These are phyloP conservation scores for Heliconius eleuchia DNA, from an alignment of 1,140 invertebrate species.

Conservation along the genomic window DNA sequence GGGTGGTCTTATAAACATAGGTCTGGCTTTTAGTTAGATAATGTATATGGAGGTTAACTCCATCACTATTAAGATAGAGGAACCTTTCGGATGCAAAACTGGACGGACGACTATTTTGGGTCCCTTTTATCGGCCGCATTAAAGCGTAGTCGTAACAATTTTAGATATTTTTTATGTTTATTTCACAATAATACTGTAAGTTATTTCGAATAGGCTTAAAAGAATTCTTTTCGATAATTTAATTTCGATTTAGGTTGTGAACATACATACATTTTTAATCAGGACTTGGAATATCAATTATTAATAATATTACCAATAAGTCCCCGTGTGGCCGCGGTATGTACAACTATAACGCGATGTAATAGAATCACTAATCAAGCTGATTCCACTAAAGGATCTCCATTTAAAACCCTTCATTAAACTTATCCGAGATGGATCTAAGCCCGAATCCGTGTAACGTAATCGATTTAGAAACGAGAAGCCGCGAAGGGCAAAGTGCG, in stretches of 20 bases:
- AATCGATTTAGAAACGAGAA: constrained; percentile 77
- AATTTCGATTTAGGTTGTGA: background rate
- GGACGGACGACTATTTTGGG: constrained; percentile 34
- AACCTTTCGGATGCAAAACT: constrained; percentile 45
- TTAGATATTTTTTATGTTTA: constrained; percentile 21
- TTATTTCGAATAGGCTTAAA: background rate
- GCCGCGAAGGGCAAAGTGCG: constrained; percentile 76
- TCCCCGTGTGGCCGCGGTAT: background rate
- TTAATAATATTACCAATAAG: background rate
- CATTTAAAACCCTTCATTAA: constrained; percentile 77
- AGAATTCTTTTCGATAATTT: background rate
- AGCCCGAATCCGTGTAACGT: constrained; percentile 72
- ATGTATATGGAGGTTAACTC: constrained; percentile 51
- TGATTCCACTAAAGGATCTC: constrained; percentile 65
- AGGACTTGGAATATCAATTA: background rate
- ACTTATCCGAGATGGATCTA: constrained; percentile 73
- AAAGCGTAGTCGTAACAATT: constrained; percentile 47
- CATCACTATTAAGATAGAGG: constrained; percentile 68
- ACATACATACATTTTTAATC: background rate
- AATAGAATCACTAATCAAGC: constrained; percentile 68
- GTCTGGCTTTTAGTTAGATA: constrained; percentile 57
- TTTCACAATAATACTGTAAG: background rate
- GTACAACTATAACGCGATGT: constrained; percentile 42
- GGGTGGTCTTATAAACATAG: constrained; percentile 58
- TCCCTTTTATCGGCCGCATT: constrained; percentile 47